A percentile compares a stretch with the other conserved stretches of the same genome.
phyloP scores from a whole-genome alignment of 2,113 vertebrate species.

The Chaetodon auriga region DNA sequence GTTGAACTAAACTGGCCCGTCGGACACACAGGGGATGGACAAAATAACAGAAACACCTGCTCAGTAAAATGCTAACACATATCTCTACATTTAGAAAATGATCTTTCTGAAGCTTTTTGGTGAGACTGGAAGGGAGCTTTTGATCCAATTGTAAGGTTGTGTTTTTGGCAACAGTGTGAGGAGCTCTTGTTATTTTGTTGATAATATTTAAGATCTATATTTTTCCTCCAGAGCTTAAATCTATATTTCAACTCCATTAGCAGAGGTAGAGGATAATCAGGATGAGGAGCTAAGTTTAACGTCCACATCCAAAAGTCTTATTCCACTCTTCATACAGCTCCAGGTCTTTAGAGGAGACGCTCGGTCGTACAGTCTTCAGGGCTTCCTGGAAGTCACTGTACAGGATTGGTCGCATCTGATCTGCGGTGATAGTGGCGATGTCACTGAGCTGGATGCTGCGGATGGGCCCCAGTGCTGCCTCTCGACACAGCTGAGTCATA shows the following conservation, averaged over 20 bases:
- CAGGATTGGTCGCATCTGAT: slow-evolving; percentile 91
- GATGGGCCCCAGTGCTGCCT: slow-evolving; percentile 96
- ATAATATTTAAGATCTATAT: background rate
- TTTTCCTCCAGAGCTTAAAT: background rate
- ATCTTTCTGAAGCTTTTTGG: background rate
- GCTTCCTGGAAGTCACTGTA: slow-evolving; percentile 92
- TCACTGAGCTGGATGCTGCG: slow-evolving; percentile 90
- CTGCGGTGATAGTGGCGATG: slow-evolving; percentile 90
- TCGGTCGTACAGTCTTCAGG: slow-evolving; percentile 90
- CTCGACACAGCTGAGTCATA: slow-evolving; percentile 95
- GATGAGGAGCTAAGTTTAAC: slow-evolving; percentile 70
- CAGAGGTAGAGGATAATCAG: background rate
- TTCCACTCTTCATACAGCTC: slow-evolving; percentile 96
- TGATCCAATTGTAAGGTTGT: background rate
- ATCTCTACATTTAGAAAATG: background rate
- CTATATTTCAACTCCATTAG: background rate
- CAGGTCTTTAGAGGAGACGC: slow-evolving; percentile 90
- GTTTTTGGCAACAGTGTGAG: background rate
- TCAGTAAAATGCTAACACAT: background rate
- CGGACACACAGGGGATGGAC: background rate
- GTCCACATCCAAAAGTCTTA: slow-evolving; percentile 93
- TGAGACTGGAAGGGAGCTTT: background rate
- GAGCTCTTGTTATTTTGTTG: too few relatives aligned
- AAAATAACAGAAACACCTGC: slow-evolving; percentile 7
- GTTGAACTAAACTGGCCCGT: background rate